These are phyloP conservation scores for Chrysolina haemoptera DNA, from an alignment of 2,888 invertebrate genomes.

Conservation along the genomic window DNA sequence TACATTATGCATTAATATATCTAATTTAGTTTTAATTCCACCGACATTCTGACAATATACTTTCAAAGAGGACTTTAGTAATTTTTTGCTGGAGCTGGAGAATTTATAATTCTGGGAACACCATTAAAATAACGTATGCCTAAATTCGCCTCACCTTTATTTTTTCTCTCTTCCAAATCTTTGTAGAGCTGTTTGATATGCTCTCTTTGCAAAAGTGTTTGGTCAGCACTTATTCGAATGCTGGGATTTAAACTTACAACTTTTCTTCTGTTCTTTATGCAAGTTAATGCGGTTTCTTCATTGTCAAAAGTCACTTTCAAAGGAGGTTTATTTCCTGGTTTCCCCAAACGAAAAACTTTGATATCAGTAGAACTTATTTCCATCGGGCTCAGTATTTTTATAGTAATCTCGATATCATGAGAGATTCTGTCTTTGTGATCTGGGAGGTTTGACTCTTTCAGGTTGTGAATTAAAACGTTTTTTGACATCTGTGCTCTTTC, in stretches of 20 bases:
- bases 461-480: no score
- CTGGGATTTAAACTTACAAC: not conserved
- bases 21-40: constrained; percentile 11
- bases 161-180: not conserved
- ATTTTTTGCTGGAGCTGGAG: not conserved
- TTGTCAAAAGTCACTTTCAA: not conserved
- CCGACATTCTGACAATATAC: not conserved
- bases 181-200: constrained; percentile 1
- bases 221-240: constrained; percentile 6
- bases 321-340: not conserved
- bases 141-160: constrained; percentile 8
- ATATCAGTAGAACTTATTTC: not conserved
- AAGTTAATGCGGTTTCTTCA: no score
- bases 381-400: not conserved
- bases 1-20: not conserved
- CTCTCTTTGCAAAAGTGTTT: constrained; percentile 11
- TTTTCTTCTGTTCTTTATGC: no score
- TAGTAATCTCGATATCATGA: no score
- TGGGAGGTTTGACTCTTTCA: no score
- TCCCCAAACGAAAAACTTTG: not conserved
- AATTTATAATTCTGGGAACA: constrained; percentile 2
- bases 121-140: not conserved
- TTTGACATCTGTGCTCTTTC: not conserved
- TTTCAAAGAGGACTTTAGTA: not conserved
- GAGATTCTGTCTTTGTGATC: no score